These are phyloP conservation scores for Alligator mississippiensis DNA, from an alignment of 2,113 vertebrate genomes.

Conservation along the genomic window DNA sequence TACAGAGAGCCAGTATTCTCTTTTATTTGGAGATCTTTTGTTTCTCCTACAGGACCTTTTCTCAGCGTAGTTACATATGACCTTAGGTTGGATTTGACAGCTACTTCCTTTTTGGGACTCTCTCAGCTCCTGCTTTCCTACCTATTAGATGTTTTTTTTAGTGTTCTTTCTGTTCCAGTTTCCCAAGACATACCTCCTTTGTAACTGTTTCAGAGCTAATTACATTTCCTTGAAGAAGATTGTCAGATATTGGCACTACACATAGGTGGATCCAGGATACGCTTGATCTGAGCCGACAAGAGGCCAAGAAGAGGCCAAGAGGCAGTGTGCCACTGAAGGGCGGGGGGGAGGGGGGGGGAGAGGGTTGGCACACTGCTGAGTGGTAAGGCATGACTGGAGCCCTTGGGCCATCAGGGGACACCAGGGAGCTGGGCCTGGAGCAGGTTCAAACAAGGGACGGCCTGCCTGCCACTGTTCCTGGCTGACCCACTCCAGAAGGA, in stretches of 20 bases:
- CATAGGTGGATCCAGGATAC: too few species aligned
- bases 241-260: constrained; percentile 6
- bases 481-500: too few species aligned
- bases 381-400: too few species aligned
- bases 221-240: constrained; percentile 7
- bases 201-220: constrained; percentile 32
- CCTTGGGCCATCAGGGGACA: too few species aligned
- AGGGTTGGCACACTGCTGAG: too few species aligned
- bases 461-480: too few species aligned
- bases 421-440: too few species aligned
- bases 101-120: background rate
- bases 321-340: too few species aligned
- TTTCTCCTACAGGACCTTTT: background rate
- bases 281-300: too few species aligned
- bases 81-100: background rate
- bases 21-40: constrained; percentile 11
- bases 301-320: too few species aligned
- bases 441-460: too few species aligned
- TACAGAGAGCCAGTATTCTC: constrained; percentile 16
- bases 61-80: background rate
- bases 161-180: constrained; percentile 20
- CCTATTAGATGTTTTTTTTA: constrained; percentile 41
- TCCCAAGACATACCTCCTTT: constrained; percentile 26
- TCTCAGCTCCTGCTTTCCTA: background rate
- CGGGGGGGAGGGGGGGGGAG: too few species aligned